These are phyloP conservation scores for Symphodus melops DNA, from an alignment of 2,113 vertebrate species.

Conservation along the genomic window DNA sequence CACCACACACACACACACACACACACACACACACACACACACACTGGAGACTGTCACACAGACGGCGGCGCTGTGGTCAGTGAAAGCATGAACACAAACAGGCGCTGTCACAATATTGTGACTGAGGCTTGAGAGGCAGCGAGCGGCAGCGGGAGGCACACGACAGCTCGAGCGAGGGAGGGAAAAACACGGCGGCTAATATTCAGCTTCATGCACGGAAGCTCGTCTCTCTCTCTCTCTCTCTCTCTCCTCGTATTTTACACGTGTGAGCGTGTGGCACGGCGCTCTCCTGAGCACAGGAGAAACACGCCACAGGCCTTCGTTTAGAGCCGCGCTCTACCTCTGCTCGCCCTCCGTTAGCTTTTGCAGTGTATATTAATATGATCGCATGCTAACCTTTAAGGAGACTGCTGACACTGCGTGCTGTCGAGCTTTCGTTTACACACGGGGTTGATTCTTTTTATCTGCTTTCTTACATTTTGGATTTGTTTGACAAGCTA, in stretches of 20 bases:
- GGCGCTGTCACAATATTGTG: conserved; percentile 68
- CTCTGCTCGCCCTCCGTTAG: too few relatives aligned
- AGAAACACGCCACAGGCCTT: conserved; percentile 6
- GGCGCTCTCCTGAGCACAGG: neutral
- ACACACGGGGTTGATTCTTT: too few relatives aligned
- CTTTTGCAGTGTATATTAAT: too few relatives aligned
- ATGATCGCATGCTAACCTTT: too few relatives aligned
- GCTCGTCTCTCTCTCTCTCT: too few relatives aligned
- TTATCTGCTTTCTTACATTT: too few relatives aligned
- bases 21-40: neutral
- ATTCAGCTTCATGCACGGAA: neutral
- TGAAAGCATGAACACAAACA: conserved; percentile 42
- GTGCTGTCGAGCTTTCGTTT: too few relatives aligned
- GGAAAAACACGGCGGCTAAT: neutral
- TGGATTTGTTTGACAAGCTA: too few relatives aligned
- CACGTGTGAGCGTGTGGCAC: too few relatives aligned
- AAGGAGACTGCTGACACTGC: too few relatives aligned
- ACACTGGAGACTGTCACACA: conserved; percentile 13
- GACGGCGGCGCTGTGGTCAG: conserved; percentile 44
- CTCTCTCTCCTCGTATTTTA: too few relatives aligned
- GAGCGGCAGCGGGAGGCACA: conserved; percentile 12
- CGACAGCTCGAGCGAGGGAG: neutral
- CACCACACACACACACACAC: neutral
- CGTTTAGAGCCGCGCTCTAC: too few relatives aligned
- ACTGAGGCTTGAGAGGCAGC: conserved; percentile 34